Evolutionary conservation across 2,888 invertebrate genomes (phyloP), one percentile per base, ranked within the genome.

Genomic region (Zhengitettix transpicula): DNA sequence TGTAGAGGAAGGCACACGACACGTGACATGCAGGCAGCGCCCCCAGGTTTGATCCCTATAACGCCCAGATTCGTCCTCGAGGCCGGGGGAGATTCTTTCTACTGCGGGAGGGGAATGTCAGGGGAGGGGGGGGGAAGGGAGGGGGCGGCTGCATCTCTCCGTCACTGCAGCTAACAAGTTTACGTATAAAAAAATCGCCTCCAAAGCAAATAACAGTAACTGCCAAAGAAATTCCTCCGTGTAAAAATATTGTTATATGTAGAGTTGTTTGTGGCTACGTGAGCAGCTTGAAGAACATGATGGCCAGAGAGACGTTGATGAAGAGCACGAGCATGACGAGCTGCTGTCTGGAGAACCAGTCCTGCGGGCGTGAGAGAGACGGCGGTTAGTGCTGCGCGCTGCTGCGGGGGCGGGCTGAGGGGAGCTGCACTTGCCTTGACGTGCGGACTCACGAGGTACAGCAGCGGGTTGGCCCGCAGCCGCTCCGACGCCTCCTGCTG

Each of bases 301-400:
- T 85, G 75, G 91, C 94, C 81, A 94, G 78, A 68, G 90, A 88
- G 78, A 94, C 87, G 80, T 94, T 94, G 79, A 92, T 86, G 79
- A 94, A 87, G 69, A 94, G 82, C 71, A 94, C 92, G 74, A 94
- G 80, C 79, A 94, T 85, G 76, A 94, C 88, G 75, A 94, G 81
- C 80, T 93, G 92, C 80, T 94, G 93, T 75, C 93, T 85, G 72
- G 92, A 90, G 78, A 94, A 90, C 94, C 94, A 94, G 82, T 93
- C 93, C 92, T 93, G 82, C 10, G 80, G 80, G 66, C 66, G 62
- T 5, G 60, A 63, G 11, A n/a, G 44, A 57, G 44, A 42, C 2
- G 9, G n/a, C 47, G 1, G 52, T 60, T 15, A 60, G 47, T 40
- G 15, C 55, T 60, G 52, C 42, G 7, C 55, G 16, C 8, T 3